These are phyloP conservation scores for Hylia prasina DNA, from an alignment of 2,113 vertebrate species.

Conservation along the genomic window DNA sequence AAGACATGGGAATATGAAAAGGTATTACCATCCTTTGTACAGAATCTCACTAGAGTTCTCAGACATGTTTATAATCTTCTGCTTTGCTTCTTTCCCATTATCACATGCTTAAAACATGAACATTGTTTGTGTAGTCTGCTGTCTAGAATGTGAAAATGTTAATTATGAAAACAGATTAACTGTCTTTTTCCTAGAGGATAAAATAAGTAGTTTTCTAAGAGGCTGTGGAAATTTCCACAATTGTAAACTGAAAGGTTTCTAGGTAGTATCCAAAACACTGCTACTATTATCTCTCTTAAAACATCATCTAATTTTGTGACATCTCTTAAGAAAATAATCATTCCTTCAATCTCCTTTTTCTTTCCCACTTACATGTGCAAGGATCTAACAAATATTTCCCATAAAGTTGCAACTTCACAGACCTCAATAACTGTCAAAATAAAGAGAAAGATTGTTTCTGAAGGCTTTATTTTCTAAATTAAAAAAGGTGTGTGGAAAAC, in stretches of 20 bases:
- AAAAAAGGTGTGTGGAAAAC: neutral
- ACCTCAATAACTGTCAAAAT: neutral
- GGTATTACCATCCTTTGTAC: neutral
- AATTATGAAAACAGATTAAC: neutral
- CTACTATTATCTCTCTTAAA: neutral
- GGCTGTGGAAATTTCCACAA: neutral
- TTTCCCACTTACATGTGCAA: neutral
- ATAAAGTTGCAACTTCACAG: neutral
- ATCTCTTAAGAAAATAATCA: neutral
- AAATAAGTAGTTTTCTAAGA: neutral
- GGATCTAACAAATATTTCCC: neutral
- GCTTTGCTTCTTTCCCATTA: neutral
- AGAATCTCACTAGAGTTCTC: neutral
- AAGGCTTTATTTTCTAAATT: neutral
- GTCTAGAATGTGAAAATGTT: neutral
- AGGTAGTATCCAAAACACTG: neutral
- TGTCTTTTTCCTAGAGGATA: neutral
- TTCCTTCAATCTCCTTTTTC: neutral
- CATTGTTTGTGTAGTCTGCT: neutral
- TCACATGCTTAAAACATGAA: neutral
- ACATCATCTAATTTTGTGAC: neutral
- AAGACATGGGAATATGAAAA: neutral
- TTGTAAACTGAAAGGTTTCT: neutral
- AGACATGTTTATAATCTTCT: neutral
- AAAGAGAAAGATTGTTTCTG: neutral